phyloP scores from a whole-genome alignment of 2,797 vertebrate genomes.

The Limnodromus scolopaceus region DNA sequence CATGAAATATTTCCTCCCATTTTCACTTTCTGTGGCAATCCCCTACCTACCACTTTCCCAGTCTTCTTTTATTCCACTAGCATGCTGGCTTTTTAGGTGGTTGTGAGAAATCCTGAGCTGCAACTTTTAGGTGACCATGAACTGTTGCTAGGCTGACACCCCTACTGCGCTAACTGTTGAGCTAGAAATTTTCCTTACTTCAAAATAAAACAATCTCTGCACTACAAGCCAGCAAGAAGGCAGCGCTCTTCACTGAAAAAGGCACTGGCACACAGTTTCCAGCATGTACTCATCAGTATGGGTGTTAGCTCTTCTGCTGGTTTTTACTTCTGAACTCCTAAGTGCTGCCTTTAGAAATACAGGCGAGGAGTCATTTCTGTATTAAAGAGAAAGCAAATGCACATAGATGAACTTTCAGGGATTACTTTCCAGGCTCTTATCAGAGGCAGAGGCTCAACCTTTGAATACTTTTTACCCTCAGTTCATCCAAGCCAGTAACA shows the following conservation, averaged over 20 bases:
- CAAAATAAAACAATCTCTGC: neutral
- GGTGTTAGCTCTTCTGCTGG: too few relatives aligned
- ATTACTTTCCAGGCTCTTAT: neutral
- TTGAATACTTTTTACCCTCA: neutral
- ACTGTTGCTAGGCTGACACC: neutral
- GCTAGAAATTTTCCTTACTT: neutral
- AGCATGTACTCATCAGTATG: neutral
- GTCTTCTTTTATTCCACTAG: accelerated
- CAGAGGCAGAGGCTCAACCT: neutral
- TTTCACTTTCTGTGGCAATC: neutral
- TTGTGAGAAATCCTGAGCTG: neutral
- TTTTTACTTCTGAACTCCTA: neutral
- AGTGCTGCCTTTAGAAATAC: neutral
- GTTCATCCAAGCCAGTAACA: neutral
- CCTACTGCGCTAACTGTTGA: neutral
- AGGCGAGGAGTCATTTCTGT: neutral
- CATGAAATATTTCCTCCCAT: constrained; percentile 34
- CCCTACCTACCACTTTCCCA: neutral
- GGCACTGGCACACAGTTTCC: neutral
- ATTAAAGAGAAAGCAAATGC: neutral
- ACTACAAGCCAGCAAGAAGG: neutral
- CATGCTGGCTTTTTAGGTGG: accelerated
- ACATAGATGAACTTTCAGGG: neutral
- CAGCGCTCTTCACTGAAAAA: neutral
- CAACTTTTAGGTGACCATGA: neutral